Conservation (phyloP, 2,888 invertebrate genomes). For the Malachius bipustulatus region DNA sequence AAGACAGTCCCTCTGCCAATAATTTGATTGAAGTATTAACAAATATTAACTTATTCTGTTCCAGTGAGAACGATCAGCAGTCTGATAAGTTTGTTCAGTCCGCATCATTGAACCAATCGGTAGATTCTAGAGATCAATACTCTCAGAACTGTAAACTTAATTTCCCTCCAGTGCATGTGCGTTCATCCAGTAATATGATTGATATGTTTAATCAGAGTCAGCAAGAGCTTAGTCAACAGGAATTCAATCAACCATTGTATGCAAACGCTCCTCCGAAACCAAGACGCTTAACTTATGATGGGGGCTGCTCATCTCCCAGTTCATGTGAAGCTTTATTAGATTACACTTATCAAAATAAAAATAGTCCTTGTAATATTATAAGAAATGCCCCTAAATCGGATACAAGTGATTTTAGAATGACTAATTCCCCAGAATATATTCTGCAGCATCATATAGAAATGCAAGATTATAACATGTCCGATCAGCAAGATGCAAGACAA, state of each 20-base stretch:
- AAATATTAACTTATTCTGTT: too few relatives aligned
- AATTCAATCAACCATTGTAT: conserved; percentile 63
- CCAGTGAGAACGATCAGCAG: conserved; percentile 22
- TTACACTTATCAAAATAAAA: too few relatives aligned
- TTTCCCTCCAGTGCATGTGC: conserved; percentile 27
- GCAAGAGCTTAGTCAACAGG: conserved; percentile 33
- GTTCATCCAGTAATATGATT: conserved; percentile 30
- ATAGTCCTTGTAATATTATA: too few relatives aligned
- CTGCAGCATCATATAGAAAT: conserved; percentile 27
- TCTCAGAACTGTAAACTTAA: conserved; percentile 17
- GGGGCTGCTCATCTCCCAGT: conserved; percentile 62
- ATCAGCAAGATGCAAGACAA: conserved; percentile 18
- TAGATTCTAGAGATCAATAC: conserved; percentile 21
- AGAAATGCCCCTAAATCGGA: conserved; percentile 34
- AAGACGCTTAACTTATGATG: conserved; percentile 62
- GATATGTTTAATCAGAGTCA: conserved; percentile 31
- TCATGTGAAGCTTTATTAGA: too few relatives aligned
- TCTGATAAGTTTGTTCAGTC: conserved; percentile 10
- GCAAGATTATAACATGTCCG: conserved; percentile 20
- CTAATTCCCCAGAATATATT: conserved; percentile 23
- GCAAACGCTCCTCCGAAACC: conserved; percentile 87
- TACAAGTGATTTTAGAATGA: conserved; percentile 25
- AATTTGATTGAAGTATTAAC: too few relatives aligned
- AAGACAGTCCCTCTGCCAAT: too few relatives aligned
- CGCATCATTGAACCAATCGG: conserved; percentile 13